A percentile compares a stretch with the other conserved stretches of the same genome.
Evolutionary conservation across 1,140 invertebrate genomes (phyloP).

Genomic region (Drosophila pandora): DNA sequence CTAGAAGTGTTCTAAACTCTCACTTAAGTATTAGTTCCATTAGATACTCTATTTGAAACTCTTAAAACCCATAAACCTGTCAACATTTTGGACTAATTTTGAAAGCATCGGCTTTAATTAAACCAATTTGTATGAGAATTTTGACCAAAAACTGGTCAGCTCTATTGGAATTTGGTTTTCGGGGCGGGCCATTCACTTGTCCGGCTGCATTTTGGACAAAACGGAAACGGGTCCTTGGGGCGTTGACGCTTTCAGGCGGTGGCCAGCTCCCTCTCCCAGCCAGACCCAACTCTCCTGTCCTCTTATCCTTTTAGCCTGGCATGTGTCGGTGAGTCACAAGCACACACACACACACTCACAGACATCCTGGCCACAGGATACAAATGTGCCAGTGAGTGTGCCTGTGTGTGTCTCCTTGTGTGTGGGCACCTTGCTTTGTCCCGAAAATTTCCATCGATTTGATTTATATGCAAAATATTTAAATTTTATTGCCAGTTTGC

Average conservation of each 20-base stretch:
- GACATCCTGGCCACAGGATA: slow-evolving; percentile 1
- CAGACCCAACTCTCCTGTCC: slow-evolving; percentile 1
- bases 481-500: slow-evolving; percentile 80
- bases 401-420: neutral
- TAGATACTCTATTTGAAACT: no score
- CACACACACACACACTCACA: neutral
- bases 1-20: no score
- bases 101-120: no score
- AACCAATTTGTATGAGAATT: no score
- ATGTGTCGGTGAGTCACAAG: neutral
- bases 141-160: neutral
- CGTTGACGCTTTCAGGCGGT: slow-evolving; percentile 48
- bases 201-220: slow-evolving; percentile 41
- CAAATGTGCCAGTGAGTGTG: neutral
- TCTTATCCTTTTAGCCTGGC: neutral
- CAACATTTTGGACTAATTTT: no score
- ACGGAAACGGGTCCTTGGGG: slow-evolving; percentile 64
- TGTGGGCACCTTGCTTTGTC: slow-evolving; percentile 46
- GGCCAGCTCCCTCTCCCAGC: neutral
- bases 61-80: no score
- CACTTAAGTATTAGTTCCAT: no score
- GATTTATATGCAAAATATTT: slow-evolving; percentile 82
- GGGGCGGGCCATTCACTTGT: slow-evolving; percentile 6
- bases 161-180: neutral
- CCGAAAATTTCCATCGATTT: slow-evolving; percentile 79